Conservation (phyloP, 2,113 vertebrate genomes). For the Heterocephalus glaber region DNA sequence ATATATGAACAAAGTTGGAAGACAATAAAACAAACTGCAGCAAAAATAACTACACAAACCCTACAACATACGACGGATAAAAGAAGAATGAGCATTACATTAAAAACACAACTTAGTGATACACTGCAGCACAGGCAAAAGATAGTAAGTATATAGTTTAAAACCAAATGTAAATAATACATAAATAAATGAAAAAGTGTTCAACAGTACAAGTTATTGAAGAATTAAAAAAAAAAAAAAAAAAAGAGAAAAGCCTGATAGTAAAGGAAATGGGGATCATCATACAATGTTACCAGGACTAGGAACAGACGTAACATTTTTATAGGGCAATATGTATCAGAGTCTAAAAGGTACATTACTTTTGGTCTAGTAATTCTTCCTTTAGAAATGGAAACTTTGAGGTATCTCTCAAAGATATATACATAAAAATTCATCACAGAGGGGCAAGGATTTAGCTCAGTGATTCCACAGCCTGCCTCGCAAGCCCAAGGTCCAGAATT, state of each 20-base stretch:
- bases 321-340: background rate
- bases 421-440: background rate
- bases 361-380: background rate
- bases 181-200: conserved; percentile 8
- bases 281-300: background rate
- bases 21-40: background rate
- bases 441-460: too few relatives aligned
- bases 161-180: background rate
- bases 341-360: conserved; percentile 12
- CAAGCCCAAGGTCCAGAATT: too few relatives aligned
- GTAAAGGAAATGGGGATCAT: background rate
- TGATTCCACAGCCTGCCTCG: too few relatives aligned
- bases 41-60: background rate
- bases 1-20: conserved; percentile 6
- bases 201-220: conserved; percentile 32
- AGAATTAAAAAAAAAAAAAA: conserved; percentile 11
- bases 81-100: background rate
- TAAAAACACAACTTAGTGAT: background rate
- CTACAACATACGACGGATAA: background rate
- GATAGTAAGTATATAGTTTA: background rate
- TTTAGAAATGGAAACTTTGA: conserved; percentile 31
- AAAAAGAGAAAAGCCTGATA: background rate
- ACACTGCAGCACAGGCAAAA: background rate
- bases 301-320: background rate
- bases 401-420: background rate